These are phyloP conservation scores for Chironomus striatipennis DNA, from an alignment of 1,140 invertebrate genomes.

Conservation along the genomic window DNA sequence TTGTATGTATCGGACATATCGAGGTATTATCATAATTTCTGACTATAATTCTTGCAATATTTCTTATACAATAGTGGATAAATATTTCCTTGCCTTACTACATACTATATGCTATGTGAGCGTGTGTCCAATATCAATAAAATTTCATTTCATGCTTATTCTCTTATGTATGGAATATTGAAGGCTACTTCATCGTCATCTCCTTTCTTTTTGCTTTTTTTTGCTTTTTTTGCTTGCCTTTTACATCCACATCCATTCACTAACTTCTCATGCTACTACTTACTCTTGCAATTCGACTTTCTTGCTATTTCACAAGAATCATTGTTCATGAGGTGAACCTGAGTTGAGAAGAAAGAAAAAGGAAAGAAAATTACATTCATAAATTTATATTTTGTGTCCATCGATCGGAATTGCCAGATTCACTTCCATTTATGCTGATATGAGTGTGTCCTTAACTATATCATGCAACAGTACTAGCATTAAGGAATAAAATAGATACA, in stretches of 20 bases:
- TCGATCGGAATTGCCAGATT: slow-evolving; percentile 2
- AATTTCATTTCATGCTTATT: slow-evolving; percentile 15
- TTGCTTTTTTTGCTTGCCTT: not conserved
- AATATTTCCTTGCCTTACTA: not conserved
- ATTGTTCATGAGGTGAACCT: not conserved
- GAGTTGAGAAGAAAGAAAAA: not conserved
- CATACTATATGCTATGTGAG: not conserved
- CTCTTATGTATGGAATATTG: not conserved
- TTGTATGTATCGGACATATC: slow-evolving; percentile 16
- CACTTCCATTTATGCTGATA: not conserved
- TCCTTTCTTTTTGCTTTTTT: not conserved
- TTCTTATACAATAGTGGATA: slow-evolving; percentile 10
- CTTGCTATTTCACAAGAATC: not conserved
- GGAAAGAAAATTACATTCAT: slow-evolving; percentile 21
- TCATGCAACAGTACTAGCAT: not conserved
- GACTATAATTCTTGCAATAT: slow-evolving; percentile 5
- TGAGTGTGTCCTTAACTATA: not conserved
- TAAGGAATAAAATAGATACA: not conserved
- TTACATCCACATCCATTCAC: too few relatives aligned
- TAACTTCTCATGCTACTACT: too few relatives aligned
- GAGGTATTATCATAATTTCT: slow-evolving; percentile 21
- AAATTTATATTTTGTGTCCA: slow-evolving; percentile 19
- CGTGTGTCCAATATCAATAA: slow-evolving; percentile 18
- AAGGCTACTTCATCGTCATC: not conserved
- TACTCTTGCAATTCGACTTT: not conserved